These are phyloP conservation scores for Sinocyclocheilus maitianheensis DNA, from an alignment of 2,113 vertebrate genomes.

Conservation along the genomic window DNA sequence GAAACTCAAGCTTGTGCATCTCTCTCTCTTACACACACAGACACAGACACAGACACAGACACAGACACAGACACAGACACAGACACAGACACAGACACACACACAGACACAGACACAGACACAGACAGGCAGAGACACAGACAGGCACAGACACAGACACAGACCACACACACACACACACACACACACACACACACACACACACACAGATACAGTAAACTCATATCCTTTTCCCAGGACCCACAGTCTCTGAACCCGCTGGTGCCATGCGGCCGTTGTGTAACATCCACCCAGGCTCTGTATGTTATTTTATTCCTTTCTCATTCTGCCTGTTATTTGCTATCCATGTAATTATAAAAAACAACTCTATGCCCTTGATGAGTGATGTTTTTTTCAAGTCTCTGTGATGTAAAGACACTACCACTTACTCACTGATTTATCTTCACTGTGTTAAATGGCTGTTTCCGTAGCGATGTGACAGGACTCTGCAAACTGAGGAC, in stretches of 20 bases:
- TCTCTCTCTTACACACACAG: too few species aligned
- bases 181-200: constrained; percentile 39
- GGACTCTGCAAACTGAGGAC: constrained; percentile 58
- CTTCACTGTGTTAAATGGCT: constrained; percentile 50
- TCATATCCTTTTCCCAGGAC: constrained; percentile 55
- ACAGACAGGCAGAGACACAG: too few species aligned
- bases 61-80: too few species aligned
- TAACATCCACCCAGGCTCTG: constrained; percentile 56
- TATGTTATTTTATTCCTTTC: too few species aligned
- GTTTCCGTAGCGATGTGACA: constrained; percentile 54
- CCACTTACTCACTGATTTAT: constrained; percentile 58
- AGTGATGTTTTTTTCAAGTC: too few species aligned
- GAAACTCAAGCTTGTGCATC: too few species aligned
- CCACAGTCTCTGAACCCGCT: constrained; percentile 56
- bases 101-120: too few species aligned
- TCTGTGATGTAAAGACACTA: constrained; percentile 45
- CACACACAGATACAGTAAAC: constrained; percentile 30
- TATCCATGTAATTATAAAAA: too few species aligned
- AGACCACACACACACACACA: constrained; percentile 38
- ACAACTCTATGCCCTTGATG: too few species aligned
- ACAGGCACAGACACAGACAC: constrained; percentile 27
- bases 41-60: too few species aligned
- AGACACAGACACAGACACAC: too few species aligned
- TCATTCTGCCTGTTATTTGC: too few species aligned
- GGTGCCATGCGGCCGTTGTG: constrained; percentile 58